Evolutionary conservation across 1,140 invertebrate species (phyloP).

Genomic region (Protaetia brevitarsis): DNA sequence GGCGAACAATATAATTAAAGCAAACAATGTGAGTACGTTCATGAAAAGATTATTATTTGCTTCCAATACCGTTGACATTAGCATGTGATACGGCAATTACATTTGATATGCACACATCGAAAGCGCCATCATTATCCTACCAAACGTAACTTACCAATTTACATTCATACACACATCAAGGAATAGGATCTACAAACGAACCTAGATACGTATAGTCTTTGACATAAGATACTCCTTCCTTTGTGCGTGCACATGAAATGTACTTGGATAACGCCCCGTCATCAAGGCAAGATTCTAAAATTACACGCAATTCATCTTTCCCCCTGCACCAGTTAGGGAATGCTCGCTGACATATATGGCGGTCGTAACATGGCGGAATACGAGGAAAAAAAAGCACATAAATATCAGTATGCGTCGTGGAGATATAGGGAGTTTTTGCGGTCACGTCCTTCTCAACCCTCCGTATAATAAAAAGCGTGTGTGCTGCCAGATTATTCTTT

Average conservation of each 20-base stretch:
- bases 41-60: not conserved
- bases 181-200: not conserved
- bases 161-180: not conserved
- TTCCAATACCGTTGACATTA: too few relatives aligned
- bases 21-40: too few relatives aligned
- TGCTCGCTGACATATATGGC: not conserved
- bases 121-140: not conserved
- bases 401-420: slow-evolving; percentile 15
- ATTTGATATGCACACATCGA: too few relatives aligned
- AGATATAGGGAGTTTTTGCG: slow-evolving; percentile 5
- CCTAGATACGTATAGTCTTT: not conserved
- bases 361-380: not conserved
- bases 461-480: not conserved
- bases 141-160: not conserved
- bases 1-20: too few relatives aligned
- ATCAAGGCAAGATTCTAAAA: not conserved
- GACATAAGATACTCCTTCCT: not conserved
- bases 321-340: not conserved
- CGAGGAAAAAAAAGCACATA: not conserved
- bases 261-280: not conserved
- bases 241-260: not conserved
- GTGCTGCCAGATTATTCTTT: not conserved
- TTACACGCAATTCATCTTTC: slow-evolving; percentile 1
- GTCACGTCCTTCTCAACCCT: not conserved
- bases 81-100: too few relatives aligned